Base-by-base conservation (phyloP, 1,140 invertebrate species). In the Chironomus striatipennis region DNA sequence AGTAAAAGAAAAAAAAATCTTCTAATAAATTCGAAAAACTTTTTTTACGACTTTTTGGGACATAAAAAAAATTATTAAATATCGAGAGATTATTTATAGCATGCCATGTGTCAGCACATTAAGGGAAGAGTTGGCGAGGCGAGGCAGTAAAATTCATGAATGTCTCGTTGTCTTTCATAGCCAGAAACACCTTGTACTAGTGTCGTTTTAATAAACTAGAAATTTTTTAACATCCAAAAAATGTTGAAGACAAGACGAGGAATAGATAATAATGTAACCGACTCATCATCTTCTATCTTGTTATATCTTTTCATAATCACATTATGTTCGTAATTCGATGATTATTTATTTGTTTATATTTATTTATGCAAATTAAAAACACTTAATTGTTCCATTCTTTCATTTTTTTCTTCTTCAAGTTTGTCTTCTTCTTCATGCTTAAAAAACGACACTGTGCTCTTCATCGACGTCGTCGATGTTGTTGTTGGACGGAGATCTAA, bases 311-410 rank as follows among this genome's bases (percentile, higher is more conserved):
- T 15, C 47, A 57, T 15, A 57, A 57, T 15, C 9, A 57, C 24
- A 34, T 34, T 34, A 34, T 34, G 47, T 10, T 70, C 18, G 65
- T 70, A 70, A 70, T 70, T 70, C 65, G 65, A 70, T 70, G 65
- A 70, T 70, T 70, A 70, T 67, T 67, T 67, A 67, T 70, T 70
- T 70, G 65, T 70, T 70, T 70, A 70, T 20, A 21, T 20, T 70
- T 57, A 57, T 70, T 70, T 70, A 70, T 70, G 65, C 10, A 70
- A 70, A 70, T 70, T 70, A 70, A 70, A 57, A 57, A 70, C 65
- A 18, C 65, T 70, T 70, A 70, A 70, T 70, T 67, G 64, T 67
- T 47, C 3, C 17, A 67, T 67, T 67, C 64, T 67, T 18, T 47
- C 47, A 57, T 12, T 57, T 34, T 34, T 57, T 15, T n/a, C 47